phyloP scores from a whole-genome alignment of 2,888 invertebrate genomes.

The Drosophila anomelani region DNA sequence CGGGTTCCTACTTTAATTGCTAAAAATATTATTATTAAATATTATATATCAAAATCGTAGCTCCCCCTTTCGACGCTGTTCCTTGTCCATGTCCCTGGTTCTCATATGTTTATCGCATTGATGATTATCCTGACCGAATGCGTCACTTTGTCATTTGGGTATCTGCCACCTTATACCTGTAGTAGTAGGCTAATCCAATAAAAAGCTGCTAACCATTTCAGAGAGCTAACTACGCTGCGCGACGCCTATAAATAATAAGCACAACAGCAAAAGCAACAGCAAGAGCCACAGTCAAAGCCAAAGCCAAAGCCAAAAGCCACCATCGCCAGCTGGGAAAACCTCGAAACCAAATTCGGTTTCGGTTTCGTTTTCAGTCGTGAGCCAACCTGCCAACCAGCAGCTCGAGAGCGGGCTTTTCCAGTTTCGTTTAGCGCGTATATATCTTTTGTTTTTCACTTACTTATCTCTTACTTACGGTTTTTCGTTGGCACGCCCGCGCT shows the following conservation, averaged over 20 bases:
- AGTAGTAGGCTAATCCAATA: conserved; percentile 66
- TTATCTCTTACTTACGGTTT: conserved; percentile 17
- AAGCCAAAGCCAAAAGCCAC: conserved; percentile 27
- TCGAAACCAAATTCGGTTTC: conserved; percentile 44
- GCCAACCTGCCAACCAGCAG: conserved; percentile 58
- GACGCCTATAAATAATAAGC: conserved; percentile 48
- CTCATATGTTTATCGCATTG: conserved; percentile 2
- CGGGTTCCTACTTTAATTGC: no score
- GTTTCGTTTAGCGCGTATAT: conserved; percentile 46
- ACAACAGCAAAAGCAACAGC: conserved; percentile 44
- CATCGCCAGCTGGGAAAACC: conserved; percentile 52
- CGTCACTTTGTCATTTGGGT: conserved; percentile 44
- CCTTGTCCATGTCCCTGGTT: neutral
- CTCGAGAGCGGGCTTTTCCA: conserved; percentile 33
- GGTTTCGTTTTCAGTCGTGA: conserved; percentile 64
- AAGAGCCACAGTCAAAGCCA: conserved; percentile 23
- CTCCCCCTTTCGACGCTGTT: neutral
- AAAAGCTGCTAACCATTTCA: conserved; percentile 65
- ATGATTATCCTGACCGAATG: conserved; percentile 51
- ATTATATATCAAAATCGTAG: neutral
- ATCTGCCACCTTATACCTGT: conserved; percentile 45
- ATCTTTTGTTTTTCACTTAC: conserved; percentile 32
- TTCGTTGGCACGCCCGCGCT: conserved; percentile 55
- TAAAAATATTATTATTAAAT: neutral
- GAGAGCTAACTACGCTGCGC: conserved; percentile 44